A percentile compares a stretch with the other conserved stretches of the same genome.
phyloP scores from a whole-genome alignment of 1,140 invertebrate genomes.

The Acyrthosiphon pisum region DNA sequence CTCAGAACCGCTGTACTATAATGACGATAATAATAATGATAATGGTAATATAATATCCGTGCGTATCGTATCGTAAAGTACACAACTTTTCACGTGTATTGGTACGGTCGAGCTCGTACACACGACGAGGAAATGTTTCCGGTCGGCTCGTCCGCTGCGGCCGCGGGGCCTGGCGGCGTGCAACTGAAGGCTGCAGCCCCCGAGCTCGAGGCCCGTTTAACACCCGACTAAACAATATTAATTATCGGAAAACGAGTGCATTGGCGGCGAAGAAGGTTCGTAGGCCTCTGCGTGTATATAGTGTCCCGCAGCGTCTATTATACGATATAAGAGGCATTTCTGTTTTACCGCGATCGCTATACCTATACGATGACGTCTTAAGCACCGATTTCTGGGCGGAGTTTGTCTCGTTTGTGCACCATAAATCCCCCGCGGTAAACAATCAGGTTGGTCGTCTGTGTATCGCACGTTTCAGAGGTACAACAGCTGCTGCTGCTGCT shows the following conservation, averaged over 20 bases:
- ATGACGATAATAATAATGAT: neutral
- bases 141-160: neutral
- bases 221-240: slow-evolving; percentile 52
- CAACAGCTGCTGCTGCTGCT: no score
- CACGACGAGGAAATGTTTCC: neutral
- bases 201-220: neutral
- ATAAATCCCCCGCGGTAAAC: neutral
- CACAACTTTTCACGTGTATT: neutral
- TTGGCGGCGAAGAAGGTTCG: neutral
- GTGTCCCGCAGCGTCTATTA: neutral
- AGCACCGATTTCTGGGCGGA: neutral
- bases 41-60: neutral
- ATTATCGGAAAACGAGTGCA: slow-evolving; percentile 35
- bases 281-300: neutral
- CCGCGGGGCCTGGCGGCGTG: neutral
- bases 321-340: neutral
- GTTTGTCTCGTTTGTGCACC: neutral
- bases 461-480: neutral
- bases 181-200: slow-evolving; percentile 24
- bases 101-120: neutral
- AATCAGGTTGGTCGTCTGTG: neutral
- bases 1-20: no score
- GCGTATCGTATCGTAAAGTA: no score
- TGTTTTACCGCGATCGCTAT: neutral
- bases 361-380: no score